Conservation (phyloP, 2,797 vertebrate genomes). For the Acestrorhynchus altus region DNA sequence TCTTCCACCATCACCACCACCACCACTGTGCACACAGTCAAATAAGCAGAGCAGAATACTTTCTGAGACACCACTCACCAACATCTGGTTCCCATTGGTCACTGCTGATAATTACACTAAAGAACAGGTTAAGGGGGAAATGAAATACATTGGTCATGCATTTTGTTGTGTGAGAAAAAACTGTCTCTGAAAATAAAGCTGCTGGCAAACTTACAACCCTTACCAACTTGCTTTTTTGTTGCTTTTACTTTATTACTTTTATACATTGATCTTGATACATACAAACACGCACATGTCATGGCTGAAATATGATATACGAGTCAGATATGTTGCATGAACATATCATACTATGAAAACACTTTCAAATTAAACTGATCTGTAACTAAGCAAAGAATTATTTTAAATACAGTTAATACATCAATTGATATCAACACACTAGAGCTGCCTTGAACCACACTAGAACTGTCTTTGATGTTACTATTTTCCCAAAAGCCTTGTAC, state of each 20-base stretch:
- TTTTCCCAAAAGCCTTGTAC: too few species aligned
- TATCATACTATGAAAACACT: background rate
- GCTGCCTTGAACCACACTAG: background rate
- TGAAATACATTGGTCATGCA: background rate
- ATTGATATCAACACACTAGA: background rate
- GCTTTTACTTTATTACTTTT: background rate
- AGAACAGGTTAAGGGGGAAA: background rate
- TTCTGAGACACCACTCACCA: conserved; percentile 33
- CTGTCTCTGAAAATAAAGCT: conserved; percentile 57
- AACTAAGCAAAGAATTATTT: background rate
- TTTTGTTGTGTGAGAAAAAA: conserved; percentile 13
- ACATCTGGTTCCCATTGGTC: conserved; percentile 12
- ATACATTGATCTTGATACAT: background rate
- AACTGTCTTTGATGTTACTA: background rate
- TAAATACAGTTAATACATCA: background rate
- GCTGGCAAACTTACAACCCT: conserved; percentile 13
- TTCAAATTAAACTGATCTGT: background rate
- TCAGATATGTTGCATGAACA: background rate
- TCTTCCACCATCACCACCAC: conserved; percentile 12
- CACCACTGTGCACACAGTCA: conserved; percentile 22
- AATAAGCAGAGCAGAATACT: conserved; percentile 19
- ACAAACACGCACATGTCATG: background rate
- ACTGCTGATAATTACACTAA: conserved; percentile 1
- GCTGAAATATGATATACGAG: background rate
- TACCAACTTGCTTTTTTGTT: conserved; percentile 12